phyloP scores from a whole-genome alignment of 2,113 vertebrate species.

The Silurus asotus region DNA sequence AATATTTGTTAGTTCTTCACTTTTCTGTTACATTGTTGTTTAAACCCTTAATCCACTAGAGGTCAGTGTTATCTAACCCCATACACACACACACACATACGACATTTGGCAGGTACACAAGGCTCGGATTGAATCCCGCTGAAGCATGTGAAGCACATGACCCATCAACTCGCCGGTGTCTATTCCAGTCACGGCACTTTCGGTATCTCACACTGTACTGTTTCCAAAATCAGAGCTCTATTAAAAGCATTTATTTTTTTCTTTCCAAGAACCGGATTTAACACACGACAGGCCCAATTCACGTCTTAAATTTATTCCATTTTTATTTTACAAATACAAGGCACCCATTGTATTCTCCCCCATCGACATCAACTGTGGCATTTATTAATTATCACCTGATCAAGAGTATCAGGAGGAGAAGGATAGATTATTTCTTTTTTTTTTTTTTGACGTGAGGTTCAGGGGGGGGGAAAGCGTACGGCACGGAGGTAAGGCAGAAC shows the following conservation, averaged over 20 bases:
- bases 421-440: too few species aligned
- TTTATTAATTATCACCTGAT: constrained; percentile 17
- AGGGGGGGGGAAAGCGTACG: background rate
- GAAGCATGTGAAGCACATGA: constrained; percentile 15
- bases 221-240: background rate
- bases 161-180: constrained; percentile 13
- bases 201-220: background rate
- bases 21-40: too few species aligned
- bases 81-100: background rate
- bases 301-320: constrained; percentile 57
- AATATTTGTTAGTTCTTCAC: too few species aligned
- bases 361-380: constrained; percentile 60
- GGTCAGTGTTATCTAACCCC: constrained; percentile 39
- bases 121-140: background rate
- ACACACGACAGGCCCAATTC: constrained; percentile 46
- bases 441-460: background rate
- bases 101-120: too few species aligned
- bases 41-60: constrained; percentile 45
- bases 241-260: background rate
- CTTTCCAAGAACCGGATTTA: background rate
- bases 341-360: constrained; percentile 80
- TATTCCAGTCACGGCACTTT: background rate
- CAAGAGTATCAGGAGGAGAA: background rate
- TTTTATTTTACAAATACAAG: constrained; percentile 93
- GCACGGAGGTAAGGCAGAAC: constrained; percentile 14